Evolutionary conservation across 2,888 invertebrate species (phyloP).

Genomic region (Ophion obscuratus): DNA sequence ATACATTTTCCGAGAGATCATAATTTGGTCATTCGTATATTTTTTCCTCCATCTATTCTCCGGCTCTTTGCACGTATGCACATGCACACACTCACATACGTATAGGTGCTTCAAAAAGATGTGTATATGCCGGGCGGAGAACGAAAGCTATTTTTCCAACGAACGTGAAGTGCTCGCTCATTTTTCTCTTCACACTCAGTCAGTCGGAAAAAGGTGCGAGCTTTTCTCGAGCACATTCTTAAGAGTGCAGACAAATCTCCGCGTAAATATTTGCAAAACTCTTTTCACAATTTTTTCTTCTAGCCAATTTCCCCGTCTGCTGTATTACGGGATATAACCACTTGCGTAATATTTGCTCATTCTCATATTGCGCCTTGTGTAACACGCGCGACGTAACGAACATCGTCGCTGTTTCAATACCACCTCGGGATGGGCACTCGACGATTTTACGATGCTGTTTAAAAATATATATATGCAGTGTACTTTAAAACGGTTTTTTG

Average conservation of each 20-base stretch:
- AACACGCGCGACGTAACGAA: neutral
- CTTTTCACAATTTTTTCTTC: conserved; percentile 6
- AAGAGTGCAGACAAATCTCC: conserved; percentile 30
- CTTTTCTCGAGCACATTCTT: neutral
- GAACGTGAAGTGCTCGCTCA: conserved; percentile 35
- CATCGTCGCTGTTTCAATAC: neutral
- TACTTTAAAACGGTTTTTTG: neutral
- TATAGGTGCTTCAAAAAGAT: neutral
- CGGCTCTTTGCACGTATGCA: neutral
- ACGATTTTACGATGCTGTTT: neutral
- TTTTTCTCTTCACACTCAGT: conserved; percentile 15
- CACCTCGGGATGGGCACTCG: neutral
- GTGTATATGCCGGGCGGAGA: neutral
- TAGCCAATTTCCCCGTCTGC: neutral
- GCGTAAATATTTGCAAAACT: conserved; percentile 47
- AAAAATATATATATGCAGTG: neutral
- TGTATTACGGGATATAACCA: neutral
- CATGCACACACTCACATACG: neutral
- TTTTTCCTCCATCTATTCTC: neutral
- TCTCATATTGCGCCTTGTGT: neutral
- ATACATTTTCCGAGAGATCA: too few relatives aligned
- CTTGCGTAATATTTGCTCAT: neutral
- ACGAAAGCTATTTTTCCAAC: conserved; percentile 33
- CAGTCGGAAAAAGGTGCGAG: conserved; percentile 6
- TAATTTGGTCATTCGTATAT: neutral